Evolutionary conservation across 2,888 invertebrate species (phyloP).

Genomic region (Sinhomidia bicolor): DNA sequence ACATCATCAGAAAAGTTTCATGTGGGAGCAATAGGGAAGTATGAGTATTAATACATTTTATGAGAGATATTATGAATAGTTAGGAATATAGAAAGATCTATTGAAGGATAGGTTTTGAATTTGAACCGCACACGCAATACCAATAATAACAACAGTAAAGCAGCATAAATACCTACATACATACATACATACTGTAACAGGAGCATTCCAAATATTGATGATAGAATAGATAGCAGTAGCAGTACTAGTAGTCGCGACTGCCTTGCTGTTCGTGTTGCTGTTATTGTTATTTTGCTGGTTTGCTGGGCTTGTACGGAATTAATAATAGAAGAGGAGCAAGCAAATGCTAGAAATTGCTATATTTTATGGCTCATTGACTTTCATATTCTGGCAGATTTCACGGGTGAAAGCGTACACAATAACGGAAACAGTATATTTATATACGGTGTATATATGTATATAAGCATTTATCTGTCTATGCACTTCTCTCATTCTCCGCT

Average conservation of each 20-base stretch:
- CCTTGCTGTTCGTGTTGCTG: too few species aligned
- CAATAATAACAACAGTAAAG: not conserved
- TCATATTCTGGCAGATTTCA: slow-evolving; percentile 66
- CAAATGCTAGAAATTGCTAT: slow-evolving; percentile 62
- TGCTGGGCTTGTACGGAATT: slow-evolving; percentile 37
- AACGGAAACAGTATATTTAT: slow-evolving; percentile 26
- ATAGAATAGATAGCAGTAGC: not conserved
- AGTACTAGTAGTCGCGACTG: too few species aligned
- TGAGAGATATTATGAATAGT: not conserved
- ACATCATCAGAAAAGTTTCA: too few species aligned
- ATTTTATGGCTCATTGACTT: slow-evolving; percentile 70
- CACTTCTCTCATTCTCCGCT: not conserved
- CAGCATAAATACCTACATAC: not conserved
- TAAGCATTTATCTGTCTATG: not conserved
- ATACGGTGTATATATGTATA: not conserved
- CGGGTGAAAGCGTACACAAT: slow-evolving; percentile 58
- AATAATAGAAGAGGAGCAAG: slow-evolving; percentile 46
- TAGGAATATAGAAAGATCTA: not conserved
- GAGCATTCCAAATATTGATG: not conserved
- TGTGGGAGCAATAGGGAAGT: not conserved
- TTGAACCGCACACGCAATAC: slow-evolving; percentile 2
- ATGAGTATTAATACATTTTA: too few species aligned
- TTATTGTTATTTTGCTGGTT: too few species aligned
- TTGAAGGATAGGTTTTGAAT: too few species aligned
- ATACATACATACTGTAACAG: too few species aligned